A percentile compares a stretch with the other conserved stretches of the same genome.
Conservation (phyloP, 2,113 vertebrate species). For the Carassius auratus region DNA sequence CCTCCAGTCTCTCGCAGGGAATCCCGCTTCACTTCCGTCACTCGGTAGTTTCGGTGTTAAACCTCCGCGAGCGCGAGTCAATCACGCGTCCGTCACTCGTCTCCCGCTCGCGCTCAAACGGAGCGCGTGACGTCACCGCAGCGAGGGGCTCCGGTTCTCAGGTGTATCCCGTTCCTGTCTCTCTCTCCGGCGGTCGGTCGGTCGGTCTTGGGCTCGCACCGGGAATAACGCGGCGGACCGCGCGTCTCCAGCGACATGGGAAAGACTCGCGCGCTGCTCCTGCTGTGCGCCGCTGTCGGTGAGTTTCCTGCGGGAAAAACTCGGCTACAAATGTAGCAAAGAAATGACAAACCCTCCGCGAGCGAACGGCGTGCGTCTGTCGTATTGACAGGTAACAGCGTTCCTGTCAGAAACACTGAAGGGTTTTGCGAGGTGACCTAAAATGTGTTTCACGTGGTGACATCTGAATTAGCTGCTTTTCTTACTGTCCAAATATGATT, state of each 20-base stretch:
- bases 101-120: neutral
- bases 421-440: neutral
- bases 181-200: neutral
- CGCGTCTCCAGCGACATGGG: conserved; percentile 28
- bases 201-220: neutral
- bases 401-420: neutral
- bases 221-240: neutral
- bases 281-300: conserved; percentile 38
- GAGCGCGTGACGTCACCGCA: conserved; percentile 11
- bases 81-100: conserved; percentile 1
- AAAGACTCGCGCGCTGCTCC: neutral
- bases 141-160: neutral
- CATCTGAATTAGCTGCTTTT: neutral
- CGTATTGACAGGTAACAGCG: neutral
- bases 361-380: neutral
- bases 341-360: neutral
- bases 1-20: conserved; percentile 11
- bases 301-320: conserved; percentile 2
- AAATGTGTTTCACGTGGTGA: neutral
- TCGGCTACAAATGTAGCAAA: neutral
- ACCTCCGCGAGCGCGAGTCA: neutral
- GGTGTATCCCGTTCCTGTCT: neutral
- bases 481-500: neutral
- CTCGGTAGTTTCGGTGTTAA: neutral
- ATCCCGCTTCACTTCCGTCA: conserved; percentile 31